Evolutionary conservation across 2,888 invertebrate genomes (phyloP).

Genomic region (Sycophila texana): DNA sequence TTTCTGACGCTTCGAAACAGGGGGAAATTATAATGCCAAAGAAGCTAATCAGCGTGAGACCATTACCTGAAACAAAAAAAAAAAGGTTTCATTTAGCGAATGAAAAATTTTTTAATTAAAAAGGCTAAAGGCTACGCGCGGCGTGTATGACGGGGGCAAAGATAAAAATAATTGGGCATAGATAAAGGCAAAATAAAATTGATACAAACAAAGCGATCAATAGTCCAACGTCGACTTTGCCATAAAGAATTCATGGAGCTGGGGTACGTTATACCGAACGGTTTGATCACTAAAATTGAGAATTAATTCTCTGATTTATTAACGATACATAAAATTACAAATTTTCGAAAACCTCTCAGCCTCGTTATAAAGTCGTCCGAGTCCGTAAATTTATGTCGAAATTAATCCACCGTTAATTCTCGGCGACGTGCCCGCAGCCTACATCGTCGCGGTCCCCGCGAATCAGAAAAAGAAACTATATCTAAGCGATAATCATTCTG

Average conservation of each 20-base stretch:
- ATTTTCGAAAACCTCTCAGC: neutral
- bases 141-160: neutral
- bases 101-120: conserved; percentile 42
- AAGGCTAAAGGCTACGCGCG: neutral
- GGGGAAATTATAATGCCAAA: conserved; percentile 22
- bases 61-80: conserved; percentile 68
- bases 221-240: conserved; percentile 25
- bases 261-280: conserved; percentile 17
- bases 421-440: no score
- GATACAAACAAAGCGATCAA: conserved; percentile 40
- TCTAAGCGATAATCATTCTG: neutral
- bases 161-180: neutral
- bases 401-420: neutral
- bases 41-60: conserved; percentile 50
- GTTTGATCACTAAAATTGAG: conserved; percentile 33
- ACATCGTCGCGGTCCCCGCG: no score
- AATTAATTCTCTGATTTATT: conserved; percentile 22
- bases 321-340: conserved; percentile 26
- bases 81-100: conserved; percentile 52
- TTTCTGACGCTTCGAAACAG: conserved; percentile 16
- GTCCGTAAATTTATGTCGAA: conserved; percentile 2
- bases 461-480: no score
- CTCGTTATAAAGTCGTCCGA: neutral
- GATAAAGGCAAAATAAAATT: conserved; percentile 38
- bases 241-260: conserved; percentile 41